Evolutionary conservation across 2,797 vertebrate species (phyloP), one percentile per base, ranked within the genome.

Genomic region (Thripadectes ignobilis): DNA sequence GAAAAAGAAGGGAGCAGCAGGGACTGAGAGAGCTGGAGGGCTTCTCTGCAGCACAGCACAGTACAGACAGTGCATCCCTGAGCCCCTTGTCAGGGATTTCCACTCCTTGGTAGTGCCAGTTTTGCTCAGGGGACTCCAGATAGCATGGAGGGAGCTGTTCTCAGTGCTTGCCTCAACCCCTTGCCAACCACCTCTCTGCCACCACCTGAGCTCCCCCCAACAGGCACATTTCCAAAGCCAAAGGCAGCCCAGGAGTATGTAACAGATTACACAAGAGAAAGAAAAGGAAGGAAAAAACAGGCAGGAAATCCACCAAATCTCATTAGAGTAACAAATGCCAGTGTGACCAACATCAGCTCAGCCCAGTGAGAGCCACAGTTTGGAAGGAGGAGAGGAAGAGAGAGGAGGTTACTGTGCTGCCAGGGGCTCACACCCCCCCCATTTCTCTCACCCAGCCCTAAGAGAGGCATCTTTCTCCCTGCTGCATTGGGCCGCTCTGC

Each of bases 281-380:
- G 57, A 91, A 92, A 82, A 76, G 10, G 30, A 46, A 48, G 7
- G 11, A 75, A 83, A 82, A 77, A 54, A 1, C 55, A 85, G 39
- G 51, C 51, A 88, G 62, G 58, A 85, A 81, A 92, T 51, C 69
- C 66, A 94, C 76, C 7, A 94, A 75, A 94, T 94, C 90, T 88
- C 77, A 94, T 90, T 69, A 93, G 32, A 46, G 55, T 46, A 66
- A 88, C 43, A 88, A 88, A 63, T 11, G 38, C 51, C 66, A 4
- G 0, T 30, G 80, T 66, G 45, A 72, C 73, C 68, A 61, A 43
- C 39, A 46, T 24, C 58, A 84, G 61, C 58, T 77, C 89, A 82
- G 52, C n/a, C 26, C 46, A 88, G 48, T 30, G 6, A 71, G 27
- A 88, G 58, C 26, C 76, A 75, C 2, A 3, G 45, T 32, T 52